Percentiles rank a stretch among this genome's conserved stretches.
These are phyloP conservation scores for Oscheius myriophilus DNA, from an alignment of 2,888 invertebrate genomes.

Conservation along the genomic window DNA sequence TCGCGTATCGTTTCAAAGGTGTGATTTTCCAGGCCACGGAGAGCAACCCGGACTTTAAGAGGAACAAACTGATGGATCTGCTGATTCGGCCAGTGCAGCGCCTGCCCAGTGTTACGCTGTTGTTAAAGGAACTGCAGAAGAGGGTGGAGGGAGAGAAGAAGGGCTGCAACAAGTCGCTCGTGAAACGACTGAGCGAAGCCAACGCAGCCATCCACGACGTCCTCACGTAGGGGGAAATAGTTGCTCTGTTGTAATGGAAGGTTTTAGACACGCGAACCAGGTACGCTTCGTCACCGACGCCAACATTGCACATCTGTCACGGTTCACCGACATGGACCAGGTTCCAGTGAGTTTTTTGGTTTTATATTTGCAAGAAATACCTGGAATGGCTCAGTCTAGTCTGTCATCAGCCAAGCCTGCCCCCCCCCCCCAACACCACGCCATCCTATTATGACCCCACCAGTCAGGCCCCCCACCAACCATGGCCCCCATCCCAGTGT, in stretches of 20 bases:
- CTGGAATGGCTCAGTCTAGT: too few species aligned
- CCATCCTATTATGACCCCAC: too few species aligned
- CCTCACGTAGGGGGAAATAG: conserved; percentile 77
- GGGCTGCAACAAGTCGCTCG: conserved; percentile 92
- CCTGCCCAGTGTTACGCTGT: conserved; percentile 91
- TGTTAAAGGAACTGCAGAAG: conserved; percentile 76
- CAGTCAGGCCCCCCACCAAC: too few species aligned
- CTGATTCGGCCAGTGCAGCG: conserved; percentile 97
- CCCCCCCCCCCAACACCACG: too few species aligned
- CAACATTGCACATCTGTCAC: conserved; percentile 93
- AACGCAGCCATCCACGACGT: conserved; percentile 88
- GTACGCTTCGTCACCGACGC: conserved; percentile 95
- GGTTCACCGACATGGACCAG: conserved; percentile 96
- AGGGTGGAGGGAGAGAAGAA: conserved; percentile 70
- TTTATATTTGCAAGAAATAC: too few species aligned
- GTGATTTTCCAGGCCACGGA: conserved; percentile 71
- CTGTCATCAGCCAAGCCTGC: too few species aligned
- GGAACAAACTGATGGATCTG: conserved; percentile 92
- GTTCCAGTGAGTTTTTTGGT: conserved; percentile 80
- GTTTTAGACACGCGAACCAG: conserved; percentile 87
- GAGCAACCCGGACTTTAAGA: conserved; percentile 88
- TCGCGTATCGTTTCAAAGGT: neutral
- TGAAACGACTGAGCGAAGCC: conserved; percentile 77
- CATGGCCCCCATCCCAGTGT: too few species aligned
- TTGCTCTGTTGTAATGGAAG: too few species aligned